phyloP scores from a whole-genome alignment of 2,113 vertebrate genomes.

The Murina feae region DNA sequence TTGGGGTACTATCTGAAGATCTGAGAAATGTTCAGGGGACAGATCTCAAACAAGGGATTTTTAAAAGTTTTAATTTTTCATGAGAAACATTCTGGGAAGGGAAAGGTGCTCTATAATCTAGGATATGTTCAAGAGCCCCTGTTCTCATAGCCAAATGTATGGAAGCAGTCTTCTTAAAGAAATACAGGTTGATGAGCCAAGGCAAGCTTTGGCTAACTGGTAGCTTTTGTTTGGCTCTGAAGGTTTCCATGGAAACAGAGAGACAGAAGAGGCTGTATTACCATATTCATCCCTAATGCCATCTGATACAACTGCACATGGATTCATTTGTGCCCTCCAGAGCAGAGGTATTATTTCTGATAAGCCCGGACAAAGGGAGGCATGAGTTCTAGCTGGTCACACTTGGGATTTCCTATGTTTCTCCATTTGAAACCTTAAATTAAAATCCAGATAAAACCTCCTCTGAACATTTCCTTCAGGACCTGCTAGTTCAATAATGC shows the following conservation, averaged over 20 bases:
- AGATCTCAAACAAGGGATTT: background rate
- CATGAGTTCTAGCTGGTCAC: background rate
- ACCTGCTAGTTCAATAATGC: constrained; percentile 71
- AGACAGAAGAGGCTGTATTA: constrained; percentile 65
- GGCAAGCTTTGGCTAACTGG: constrained; percentile 43
- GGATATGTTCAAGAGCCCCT: constrained; percentile 32
- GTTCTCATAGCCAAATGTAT: constrained; percentile 29
- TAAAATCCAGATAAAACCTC: constrained; percentile 70
- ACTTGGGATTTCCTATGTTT: constrained; percentile 5
- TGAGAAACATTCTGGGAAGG: background rate
- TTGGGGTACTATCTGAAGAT: background rate
- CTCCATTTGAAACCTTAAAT: constrained; percentile 72
- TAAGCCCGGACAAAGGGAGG: constrained; percentile 47
- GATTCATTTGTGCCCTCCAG: constrained; percentile 42
- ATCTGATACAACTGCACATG: background rate
- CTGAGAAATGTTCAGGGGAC: background rate
- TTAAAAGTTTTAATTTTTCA: background rate
- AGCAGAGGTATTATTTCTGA: constrained; percentile 20
- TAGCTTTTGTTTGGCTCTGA: constrained; percentile 61
- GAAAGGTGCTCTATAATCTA: constrained; percentile 3
- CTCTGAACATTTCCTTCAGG: constrained; percentile 60
- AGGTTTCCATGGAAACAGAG: constrained; percentile 65
- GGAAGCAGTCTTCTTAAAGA: constrained; percentile 51
- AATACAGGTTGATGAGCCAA: background rate
- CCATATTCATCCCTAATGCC: constrained; percentile 48